Conservation (phyloP, 2,113 vertebrate genomes). For the Dromiciops gliroides region DNA sequence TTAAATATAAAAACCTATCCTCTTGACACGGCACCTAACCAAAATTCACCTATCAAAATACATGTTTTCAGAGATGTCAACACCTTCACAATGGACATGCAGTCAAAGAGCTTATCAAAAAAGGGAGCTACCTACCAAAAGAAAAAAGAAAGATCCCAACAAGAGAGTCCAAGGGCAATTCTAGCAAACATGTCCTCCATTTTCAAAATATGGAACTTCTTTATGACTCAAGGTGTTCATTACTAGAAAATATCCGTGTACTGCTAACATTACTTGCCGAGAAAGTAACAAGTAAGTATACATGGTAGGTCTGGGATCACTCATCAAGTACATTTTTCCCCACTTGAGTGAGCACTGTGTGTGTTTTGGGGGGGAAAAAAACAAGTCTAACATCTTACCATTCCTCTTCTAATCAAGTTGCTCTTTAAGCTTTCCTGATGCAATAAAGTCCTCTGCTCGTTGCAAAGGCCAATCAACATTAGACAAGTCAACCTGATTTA, state of each 20-base stretch:
- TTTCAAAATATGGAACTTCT: slow-evolving; percentile 4
- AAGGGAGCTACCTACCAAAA: not conserved
- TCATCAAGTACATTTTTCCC: not conserved
- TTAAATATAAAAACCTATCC: not conserved
- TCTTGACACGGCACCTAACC: not conserved
- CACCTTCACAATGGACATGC: not conserved
- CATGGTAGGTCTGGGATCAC: not conserved
- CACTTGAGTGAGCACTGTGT: not conserved
- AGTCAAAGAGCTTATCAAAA: not conserved
- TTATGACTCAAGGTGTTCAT: not conserved
- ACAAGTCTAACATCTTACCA: slow-evolving; percentile 40
- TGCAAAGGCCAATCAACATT: slow-evolving; percentile 53
- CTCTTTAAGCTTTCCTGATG: slow-evolving; percentile 26
- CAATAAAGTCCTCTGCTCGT: slow-evolving; percentile 46
- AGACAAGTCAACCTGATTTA: slow-evolving; percentile 50
- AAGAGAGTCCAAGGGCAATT: not conserved
- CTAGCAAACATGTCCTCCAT: not conserved
- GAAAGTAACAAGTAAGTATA: not conserved
- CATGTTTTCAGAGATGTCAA: not conserved
- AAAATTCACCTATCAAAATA: not conserved
- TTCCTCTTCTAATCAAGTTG: slow-evolving; percentile 42
- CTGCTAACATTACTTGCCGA: not conserved
- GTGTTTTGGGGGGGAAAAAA: not conserved
- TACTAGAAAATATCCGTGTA: not conserved
- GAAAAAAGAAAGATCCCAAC: not conserved